These are phyloP conservation scores for Hydrolagus affinis DNA, from an alignment of 2,113 vertebrate species.

Conservation along the genomic window DNA sequence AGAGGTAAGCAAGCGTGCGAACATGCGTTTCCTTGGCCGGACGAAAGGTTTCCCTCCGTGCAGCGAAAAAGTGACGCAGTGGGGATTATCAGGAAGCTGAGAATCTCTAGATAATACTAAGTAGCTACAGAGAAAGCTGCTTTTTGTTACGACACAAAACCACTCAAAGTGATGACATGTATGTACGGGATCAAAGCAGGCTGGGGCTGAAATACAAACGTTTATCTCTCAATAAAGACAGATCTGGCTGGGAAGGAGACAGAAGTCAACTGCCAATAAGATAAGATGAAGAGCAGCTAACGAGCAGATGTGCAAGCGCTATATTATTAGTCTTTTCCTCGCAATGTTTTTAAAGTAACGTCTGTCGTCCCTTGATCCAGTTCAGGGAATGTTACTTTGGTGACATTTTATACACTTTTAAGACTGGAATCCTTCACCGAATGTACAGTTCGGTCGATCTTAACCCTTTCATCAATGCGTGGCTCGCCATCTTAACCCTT, in stretches of 20 bases:
- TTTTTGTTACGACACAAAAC: conserved; percentile 1
- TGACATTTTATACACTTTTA: neutral
- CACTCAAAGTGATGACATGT: conserved; percentile 8
- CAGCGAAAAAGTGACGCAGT: too few species aligned
- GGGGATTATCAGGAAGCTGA: conserved; percentile 5
- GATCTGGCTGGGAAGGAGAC: conserved; percentile 29
- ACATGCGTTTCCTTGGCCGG: neutral
- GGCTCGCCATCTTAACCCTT: too few species aligned
- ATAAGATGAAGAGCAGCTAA: conserved; percentile 16
- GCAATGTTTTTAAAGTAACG: neutral
- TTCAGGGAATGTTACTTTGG: neutral
- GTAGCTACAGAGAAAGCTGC: conserved; percentile 27
- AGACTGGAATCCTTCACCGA: too few species aligned
- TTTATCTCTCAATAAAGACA: conserved; percentile 26
- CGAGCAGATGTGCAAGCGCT: neutral
- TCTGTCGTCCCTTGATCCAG: neutral
- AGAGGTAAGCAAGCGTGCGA: neutral
- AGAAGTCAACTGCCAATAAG: conserved; percentile 27
- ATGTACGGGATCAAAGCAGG: conserved; percentile 13
- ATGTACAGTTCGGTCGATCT: neutral
- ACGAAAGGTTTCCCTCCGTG: neutral
- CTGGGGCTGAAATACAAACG: neutral
- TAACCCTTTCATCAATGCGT: neutral
- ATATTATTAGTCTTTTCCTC: neutral
- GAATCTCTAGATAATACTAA: conserved; percentile 18